Percentiles rank a stretch among this genome's conserved stretches.
Evolutionary conservation across 2,797 vertebrate species (phyloP).

Genomic region (Austrolebias charrua): DNA sequence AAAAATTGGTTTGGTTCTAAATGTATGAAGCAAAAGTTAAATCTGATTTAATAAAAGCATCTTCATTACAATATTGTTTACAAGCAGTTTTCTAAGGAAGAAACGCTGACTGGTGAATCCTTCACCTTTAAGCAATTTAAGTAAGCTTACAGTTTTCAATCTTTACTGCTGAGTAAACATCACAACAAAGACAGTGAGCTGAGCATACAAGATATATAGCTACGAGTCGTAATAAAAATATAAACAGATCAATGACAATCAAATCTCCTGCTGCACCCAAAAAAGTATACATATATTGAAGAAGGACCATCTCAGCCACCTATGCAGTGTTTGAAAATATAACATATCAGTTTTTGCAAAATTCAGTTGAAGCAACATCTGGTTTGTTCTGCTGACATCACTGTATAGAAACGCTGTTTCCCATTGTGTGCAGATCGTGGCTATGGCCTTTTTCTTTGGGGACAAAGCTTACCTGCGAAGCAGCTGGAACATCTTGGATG

Average conservation of each 20-base stretch:
- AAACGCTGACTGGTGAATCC: constrained; percentile 16
- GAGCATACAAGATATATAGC: constrained; percentile 9
- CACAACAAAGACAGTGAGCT: constrained; percentile 27
- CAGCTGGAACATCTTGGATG: constrained; percentile 97
- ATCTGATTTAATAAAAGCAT: constrained; percentile 22
- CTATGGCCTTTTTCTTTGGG: constrained; percentile 92
- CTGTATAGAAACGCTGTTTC: neutral
- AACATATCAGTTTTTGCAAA: no score
- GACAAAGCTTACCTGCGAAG: constrained; percentile 92
- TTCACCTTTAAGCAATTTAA: constrained; percentile 20
- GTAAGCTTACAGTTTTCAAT: constrained; percentile 25
- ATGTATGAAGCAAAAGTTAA: constrained; percentile 11
- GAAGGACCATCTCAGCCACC: neutral
- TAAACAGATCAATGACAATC: constrained; percentile 19
- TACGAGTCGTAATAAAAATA: constrained; percentile 5
- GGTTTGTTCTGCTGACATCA: neutral
- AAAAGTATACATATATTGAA: constrained; percentile 1
- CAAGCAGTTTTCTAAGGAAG: no score
- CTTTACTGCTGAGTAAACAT: constrained; percentile 17
- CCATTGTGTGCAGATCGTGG: constrained; percentile 84
- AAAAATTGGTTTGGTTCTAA: constrained; percentile 3
- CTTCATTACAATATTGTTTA: no score
- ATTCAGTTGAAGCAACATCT: no score
- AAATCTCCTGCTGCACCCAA: neutral
- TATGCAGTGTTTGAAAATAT: no score